phyloP scores from a whole-genome alignment of 2,888 invertebrate species.

The Andrena haemorrhoa region DNA sequence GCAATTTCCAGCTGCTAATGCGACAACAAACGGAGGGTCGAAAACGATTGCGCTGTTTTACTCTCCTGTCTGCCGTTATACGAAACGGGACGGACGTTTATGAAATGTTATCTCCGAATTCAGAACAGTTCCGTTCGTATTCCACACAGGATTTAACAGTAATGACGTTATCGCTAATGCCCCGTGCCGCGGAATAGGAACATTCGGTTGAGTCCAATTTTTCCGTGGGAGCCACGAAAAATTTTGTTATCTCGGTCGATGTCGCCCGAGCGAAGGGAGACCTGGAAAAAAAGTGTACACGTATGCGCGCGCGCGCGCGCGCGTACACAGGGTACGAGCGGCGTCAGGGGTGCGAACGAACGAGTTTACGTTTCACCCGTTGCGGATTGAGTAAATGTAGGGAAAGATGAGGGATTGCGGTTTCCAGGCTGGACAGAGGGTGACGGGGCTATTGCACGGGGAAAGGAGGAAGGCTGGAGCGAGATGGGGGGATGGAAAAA shows the following conservation, averaged over 20 bases:
- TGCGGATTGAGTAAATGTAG: constrained; percentile 80
- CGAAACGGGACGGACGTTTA: background rate
- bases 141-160: constrained; percentile 45
- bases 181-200: constrained; percentile 41
- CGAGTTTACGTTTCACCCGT: constrained; percentile 79
- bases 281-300: constrained; percentile 43
- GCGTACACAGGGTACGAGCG: constrained; percentile 9
- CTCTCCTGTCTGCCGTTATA: background rate
- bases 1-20: background rate
- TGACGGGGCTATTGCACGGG: constrained; percentile 45
- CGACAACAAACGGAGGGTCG: background rate
- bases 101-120: constrained; percentile 31
- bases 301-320: background rate
- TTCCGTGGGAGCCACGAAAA: constrained; percentile 61
- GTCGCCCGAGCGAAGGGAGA: constrained; percentile 65
- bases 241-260: constrained; percentile 73
- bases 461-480: constrained; percentile 39
- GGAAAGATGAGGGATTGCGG: constrained; percentile 81
- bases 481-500: constrained; percentile 62
- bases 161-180: constrained; percentile 62
- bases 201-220: constrained; percentile 57
- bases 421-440: constrained; percentile 75
- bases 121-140: constrained; percentile 23
- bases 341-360: constrained; percentile 71
- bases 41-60: background rate